Base-by-base conservation (phyloP, 2,888 invertebrate genomes). In the Cephonodes hylas region DNA sequence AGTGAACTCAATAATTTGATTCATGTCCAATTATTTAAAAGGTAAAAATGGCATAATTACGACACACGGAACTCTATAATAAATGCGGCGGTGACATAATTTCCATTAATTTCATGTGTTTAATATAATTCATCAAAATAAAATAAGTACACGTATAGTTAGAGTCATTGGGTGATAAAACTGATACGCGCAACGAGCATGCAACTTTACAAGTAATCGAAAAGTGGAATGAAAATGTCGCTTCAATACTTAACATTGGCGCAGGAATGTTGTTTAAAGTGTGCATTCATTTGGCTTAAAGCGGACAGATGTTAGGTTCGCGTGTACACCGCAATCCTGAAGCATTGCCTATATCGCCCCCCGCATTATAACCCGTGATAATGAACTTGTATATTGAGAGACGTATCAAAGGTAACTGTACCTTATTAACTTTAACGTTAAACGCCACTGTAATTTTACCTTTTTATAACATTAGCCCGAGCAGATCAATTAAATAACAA, bases 271-370 rank as follows among this genome's bases (percentile, higher is more conserved):
- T 62, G 73, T 71, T 75, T 72, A 72, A 76, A 74, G 75, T 75
- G 72, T 73, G 76, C 74, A 77, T 77, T 80, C 38, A 73, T 79
- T 78, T 73, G 69, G 76, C 72, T 81, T 76, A 79, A 75, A 75
- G 75, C 71, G 75, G 53, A 82, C 81, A 83, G 83, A 82, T 82
- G 81, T 79, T 78, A 76, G 73, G 73, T 75, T 84, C 72, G 82
- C 82, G 78, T 83, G 82, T 76, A 70, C 63, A 65, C 66, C 62
- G 75, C 76, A 75, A 81, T 78, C 76, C 80, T 76, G 74, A 73
- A 75, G 65, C 68, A 75, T 71, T 65, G 67, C 71, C 67, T 64
- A 76, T 77, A 77, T 74, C 69, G 68, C 73, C 72, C 66, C 64
- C 66, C 65, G 68, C 70, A 69, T 74, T 77, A 77, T 71, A 73